Evolutionary conservation across 2,888 invertebrate genomes (phyloP).

Genomic region (Drosophila algonquin): DNA sequence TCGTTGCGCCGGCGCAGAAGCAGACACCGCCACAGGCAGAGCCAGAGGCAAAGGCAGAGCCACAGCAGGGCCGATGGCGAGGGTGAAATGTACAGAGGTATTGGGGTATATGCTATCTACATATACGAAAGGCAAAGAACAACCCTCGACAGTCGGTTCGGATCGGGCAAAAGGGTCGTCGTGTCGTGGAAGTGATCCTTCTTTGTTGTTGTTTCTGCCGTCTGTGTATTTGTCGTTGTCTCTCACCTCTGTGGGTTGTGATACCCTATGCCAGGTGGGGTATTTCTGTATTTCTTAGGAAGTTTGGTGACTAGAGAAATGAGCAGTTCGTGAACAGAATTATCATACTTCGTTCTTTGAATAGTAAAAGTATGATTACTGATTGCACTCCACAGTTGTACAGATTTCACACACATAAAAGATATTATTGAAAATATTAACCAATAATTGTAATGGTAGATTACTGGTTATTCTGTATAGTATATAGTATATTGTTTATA

Average conservation of each 20-base stretch:
- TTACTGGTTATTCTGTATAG: no score
- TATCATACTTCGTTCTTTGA: background rate
- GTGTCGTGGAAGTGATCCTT: background rate
- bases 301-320: background rate
- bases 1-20: slow-evolving; percentile 46
- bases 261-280: slow-evolving; percentile 29
- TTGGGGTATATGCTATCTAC: slow-evolving; percentile 1
- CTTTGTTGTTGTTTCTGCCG: slow-evolving; percentile 8
- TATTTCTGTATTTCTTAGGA: background rate
- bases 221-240: background rate
- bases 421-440: no score
- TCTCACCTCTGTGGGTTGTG: slow-evolving; percentile 4
- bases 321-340: background rate
- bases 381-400: background rate
- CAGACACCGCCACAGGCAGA: slow-evolving; percentile 36
- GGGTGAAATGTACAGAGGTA: slow-evolving; percentile 20
- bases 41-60: background rate
- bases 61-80: background rate
- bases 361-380: background rate
- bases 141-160: slow-evolving; percentile 11
- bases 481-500: no score
- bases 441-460: background rate
- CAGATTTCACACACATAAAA: background rate
- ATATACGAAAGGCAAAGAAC: slow-evolving; percentile 5
- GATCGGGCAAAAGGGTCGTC: slow-evolving; percentile 1